A percentile compares a stretch with the other conserved stretches of the same genome.
phyloP scores from a whole-genome alignment of 2,888 invertebrate genomes.

The Sinotaia quadrata region DNA sequence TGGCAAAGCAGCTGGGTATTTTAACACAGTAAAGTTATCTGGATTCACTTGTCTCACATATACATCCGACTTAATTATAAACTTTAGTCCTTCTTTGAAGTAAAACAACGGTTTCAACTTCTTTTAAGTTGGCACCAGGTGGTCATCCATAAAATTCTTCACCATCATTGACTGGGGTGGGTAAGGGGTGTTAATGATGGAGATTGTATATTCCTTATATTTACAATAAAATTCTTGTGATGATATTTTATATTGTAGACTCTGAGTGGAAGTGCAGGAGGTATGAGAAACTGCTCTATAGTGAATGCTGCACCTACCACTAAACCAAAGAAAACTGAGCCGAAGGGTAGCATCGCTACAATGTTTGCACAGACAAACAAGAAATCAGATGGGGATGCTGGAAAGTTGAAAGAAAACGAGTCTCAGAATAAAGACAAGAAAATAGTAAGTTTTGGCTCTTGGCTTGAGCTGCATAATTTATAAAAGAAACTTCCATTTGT shows the following conservation, averaged over 20 bases:
- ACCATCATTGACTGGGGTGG: too few species aligned
- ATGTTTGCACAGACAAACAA: slow-evolving; percentile 55
- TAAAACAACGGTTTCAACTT: too few species aligned
- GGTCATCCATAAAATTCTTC: too few species aligned
- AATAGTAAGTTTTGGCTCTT: background rate
- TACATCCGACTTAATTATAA: too few species aligned
- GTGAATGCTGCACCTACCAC: background rate
- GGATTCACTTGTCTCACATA: too few species aligned
- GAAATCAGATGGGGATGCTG: slow-evolving; percentile 21
- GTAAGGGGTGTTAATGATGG: slow-evolving; percentile 4
- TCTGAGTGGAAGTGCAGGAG: background rate
- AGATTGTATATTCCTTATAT: background rate
- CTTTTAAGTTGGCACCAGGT: too few species aligned
- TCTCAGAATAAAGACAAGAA: slow-evolving; percentile 8
- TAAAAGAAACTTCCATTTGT: background rate
- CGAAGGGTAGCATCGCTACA: slow-evolving; percentile 53
- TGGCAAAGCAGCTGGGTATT: too few species aligned
- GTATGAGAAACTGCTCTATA: background rate
- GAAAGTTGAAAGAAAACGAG: slow-evolving; percentile 28
- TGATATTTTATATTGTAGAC: slow-evolving; percentile 2
- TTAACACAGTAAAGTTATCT: too few species aligned
- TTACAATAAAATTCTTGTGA: too few species aligned
- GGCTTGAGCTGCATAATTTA: background rate
- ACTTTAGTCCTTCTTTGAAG: too few species aligned
- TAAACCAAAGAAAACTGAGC: slow-evolving; percentile 38